Percentiles rank a stretch among this genome's conserved stretches.
These are phyloP conservation scores for Temnothorax longispinosus DNA, from an alignment of 1,140 invertebrate species.

Conservation along the genomic window DNA sequence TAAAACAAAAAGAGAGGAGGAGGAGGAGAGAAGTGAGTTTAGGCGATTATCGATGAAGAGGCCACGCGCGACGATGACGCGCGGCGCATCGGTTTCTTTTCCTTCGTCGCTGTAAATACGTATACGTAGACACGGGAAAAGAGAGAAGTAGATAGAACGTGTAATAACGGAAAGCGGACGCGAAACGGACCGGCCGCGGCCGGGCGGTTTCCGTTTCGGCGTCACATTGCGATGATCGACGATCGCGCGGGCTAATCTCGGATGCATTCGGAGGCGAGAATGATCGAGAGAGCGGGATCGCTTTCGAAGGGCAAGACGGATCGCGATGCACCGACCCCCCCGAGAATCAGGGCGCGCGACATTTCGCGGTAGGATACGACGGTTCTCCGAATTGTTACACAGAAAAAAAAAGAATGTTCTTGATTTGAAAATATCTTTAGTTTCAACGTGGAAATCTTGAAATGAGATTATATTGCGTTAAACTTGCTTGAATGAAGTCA, in stretches of 20 bases:
- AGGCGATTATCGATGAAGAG: slow-evolving; percentile 28
- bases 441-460: no score
- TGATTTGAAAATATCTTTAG: no score
- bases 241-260: slow-evolving; percentile 44
- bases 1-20: slow-evolving; percentile 32
- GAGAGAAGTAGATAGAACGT: slow-evolving; percentile 62
- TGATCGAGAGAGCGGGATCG: slow-evolving; percentile 52
- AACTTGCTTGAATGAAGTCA: no score
- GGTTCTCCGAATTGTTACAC: neutral
- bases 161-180: slow-evolving; percentile 50
- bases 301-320: slow-evolving; percentile 25
- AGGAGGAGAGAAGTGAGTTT: slow-evolving; percentile 34
- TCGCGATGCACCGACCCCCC: neutral
- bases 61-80: neutral
- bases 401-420: no score
- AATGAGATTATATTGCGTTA: no score
- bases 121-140: slow-evolving; percentile 72
- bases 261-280: slow-evolving; percentile 36
- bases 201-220: slow-evolving; percentile 58
- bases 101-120: slow-evolving; percentile 79
- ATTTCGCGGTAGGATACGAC: neutral
- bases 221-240: slow-evolving; percentile 55
- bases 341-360: neutral
- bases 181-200: slow-evolving; percentile 24
- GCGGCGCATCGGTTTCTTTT: slow-evolving; percentile 69